Conservation (phyloP, 35 echinoderm and acorn worm genomes). For the Diadema setosum region DNA sequence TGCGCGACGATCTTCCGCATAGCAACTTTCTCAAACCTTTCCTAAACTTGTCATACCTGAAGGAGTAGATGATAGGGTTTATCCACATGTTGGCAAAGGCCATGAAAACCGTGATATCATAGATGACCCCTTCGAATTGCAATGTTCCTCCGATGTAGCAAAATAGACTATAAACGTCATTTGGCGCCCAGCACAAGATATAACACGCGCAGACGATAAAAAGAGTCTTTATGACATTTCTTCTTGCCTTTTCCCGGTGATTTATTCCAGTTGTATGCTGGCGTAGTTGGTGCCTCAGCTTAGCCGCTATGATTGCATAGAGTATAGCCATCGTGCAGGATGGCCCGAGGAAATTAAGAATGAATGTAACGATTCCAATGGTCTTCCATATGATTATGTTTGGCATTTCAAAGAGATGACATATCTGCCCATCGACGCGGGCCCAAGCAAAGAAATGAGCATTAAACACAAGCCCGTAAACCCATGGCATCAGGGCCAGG, state of each 20-base stretch:
- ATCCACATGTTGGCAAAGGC: conserved; percentile 78
- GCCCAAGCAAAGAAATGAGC: background rate
- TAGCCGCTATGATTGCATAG: no score
- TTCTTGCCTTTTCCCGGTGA: no score
- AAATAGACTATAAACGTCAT: conserved; percentile 3
- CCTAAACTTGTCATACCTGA: conserved; percentile 60
- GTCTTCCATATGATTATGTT: no score
- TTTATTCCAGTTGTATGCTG: no score
- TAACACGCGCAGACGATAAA: no score
- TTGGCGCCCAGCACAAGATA: no score
- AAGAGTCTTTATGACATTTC: no score
- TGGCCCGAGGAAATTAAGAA: no score
- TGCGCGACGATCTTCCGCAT: no score
- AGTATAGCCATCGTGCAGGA: no score
- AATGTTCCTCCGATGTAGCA: background rate
- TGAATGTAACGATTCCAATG: no score
- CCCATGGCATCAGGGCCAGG: conserved; percentile 5
- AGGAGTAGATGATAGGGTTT: conserved; percentile 78
- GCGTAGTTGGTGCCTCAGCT: no score
- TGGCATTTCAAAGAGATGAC: background rate
- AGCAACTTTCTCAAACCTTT: background rate
- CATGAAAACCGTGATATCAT: conserved; percentile 16
- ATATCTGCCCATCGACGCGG: background rate
- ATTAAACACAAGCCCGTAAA: conserved; percentile 2
- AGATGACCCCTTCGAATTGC: background rate